Evolutionary conservation across 2,113 vertebrate species (phyloP).

Genomic region (Meleagris gallopavo): DNA sequence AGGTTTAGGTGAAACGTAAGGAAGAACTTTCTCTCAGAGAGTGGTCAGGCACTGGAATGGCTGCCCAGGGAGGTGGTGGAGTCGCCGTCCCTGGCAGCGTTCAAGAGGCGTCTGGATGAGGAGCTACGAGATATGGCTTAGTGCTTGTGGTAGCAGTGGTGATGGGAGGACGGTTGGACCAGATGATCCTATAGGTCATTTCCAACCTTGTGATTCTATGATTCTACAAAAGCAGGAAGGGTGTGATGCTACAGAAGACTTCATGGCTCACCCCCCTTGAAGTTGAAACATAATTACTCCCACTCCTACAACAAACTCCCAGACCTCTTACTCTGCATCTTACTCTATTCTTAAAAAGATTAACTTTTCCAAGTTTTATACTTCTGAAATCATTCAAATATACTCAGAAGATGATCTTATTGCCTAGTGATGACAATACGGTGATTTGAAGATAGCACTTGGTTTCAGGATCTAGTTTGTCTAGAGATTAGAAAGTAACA

Average conservation of each 20-base stretch:
- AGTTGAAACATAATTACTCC: not conserved
- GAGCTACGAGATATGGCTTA: too few species aligned
- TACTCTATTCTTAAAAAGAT: not conserved
- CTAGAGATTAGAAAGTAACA: not conserved
- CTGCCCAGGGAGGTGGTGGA: too few species aligned
- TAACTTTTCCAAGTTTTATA: not conserved
- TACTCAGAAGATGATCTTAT: not conserved
- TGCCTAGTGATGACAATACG: fast-evolving
- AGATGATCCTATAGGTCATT: too few species aligned
- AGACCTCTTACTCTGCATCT: not conserved
- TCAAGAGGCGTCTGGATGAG: too few species aligned
- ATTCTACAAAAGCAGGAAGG: not conserved
- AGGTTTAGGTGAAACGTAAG: too few species aligned
- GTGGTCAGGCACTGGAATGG: too few species aligned
- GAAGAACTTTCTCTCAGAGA: too few species aligned
- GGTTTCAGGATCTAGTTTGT: not conserved
- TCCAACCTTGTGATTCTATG: too few species aligned
- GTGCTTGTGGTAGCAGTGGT: too few species aligned
- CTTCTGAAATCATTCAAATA: not conserved
- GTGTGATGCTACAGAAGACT: not conserved
- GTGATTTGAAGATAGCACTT: not conserved
- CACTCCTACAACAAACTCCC: not conserved
- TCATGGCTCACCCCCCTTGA: fast-evolving
- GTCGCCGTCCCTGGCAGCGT: too few species aligned
- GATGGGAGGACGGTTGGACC: too few species aligned